Conservation (phyloP, 2,888 invertebrate genomes). For the Herminia tarsipennalis region DNA sequence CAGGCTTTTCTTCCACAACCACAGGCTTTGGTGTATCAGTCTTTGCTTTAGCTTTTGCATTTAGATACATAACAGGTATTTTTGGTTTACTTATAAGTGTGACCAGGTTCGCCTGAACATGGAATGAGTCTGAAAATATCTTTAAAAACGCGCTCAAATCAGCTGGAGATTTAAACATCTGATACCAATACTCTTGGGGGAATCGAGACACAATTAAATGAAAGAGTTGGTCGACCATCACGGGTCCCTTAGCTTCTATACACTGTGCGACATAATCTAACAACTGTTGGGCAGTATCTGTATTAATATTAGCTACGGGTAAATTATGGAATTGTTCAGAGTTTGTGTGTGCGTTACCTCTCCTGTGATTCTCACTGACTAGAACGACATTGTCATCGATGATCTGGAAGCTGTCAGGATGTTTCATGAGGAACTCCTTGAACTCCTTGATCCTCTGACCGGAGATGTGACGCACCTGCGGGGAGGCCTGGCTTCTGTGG, state of each 20-base stretch:
- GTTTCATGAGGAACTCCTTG: constrained; percentile 93
- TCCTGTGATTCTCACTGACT: constrained; percentile 88
- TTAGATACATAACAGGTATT: constrained; percentile 86
- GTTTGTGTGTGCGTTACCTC: constrained; percentile 88
- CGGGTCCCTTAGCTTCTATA: constrained; percentile 92
- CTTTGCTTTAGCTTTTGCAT: constrained; percentile 80
- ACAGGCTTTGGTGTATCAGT: constrained; percentile 82
- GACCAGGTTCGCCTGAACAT: constrained; percentile 96
- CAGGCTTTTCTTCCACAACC: constrained; percentile 72
- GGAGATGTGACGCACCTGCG: constrained; percentile 98
- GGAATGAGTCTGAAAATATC: constrained; percentile 97
- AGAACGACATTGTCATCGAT: constrained; percentile 94
- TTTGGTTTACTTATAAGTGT: constrained; percentile 92
- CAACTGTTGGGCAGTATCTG: constrained; percentile 92
- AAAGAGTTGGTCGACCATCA: constrained; percentile 95
- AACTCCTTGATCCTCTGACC: constrained; percentile 97
- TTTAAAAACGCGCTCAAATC: constrained; percentile 96
- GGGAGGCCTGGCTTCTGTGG: constrained; percentile 97
- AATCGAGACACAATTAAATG: constrained; percentile 91
- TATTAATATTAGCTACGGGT: constrained; percentile 92
- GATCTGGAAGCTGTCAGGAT: constrained; percentile 94
- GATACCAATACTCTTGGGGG: constrained; percentile 92
- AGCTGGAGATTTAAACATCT: constrained; percentile 95
- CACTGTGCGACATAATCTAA: constrained; percentile 93
- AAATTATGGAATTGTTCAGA: constrained; percentile 88